phyloP scores from a whole-genome alignment of 2,888 invertebrate species.

The Philereme transversata region DNA sequence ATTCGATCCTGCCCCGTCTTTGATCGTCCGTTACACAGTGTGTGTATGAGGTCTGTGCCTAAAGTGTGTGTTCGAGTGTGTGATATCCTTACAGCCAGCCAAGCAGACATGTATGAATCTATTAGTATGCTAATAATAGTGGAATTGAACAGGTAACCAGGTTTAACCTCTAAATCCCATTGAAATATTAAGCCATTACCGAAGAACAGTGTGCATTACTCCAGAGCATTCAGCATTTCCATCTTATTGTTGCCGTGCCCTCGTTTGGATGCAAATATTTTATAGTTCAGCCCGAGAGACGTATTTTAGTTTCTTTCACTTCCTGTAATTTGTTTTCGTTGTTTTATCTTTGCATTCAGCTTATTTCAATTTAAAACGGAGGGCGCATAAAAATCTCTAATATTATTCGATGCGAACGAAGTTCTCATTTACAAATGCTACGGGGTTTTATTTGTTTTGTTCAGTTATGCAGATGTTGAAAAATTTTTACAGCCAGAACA shows the following conservation, averaged over 20 bases:
- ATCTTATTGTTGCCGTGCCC: slow-evolving; percentile 72
- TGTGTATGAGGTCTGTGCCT: no score
- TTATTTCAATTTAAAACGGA: slow-evolving; percentile 68
- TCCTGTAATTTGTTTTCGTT: slow-evolving; percentile 70
- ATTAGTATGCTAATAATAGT: slow-evolving; percentile 19
- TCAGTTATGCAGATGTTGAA: not conserved
- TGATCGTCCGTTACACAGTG: no score
- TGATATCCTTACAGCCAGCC: no score
- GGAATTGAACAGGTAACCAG: slow-evolving; percentile 43
- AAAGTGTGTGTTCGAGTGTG: no score
- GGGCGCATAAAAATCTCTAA: slow-evolving; percentile 56
- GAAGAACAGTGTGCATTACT: slow-evolving; percentile 61
- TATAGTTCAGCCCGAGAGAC: slow-evolving; percentile 67
- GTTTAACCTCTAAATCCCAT: slow-evolving; percentile 39
- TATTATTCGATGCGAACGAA: slow-evolving; percentile 45
- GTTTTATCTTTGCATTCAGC: slow-evolving; percentile 60
- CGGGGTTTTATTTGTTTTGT: not conserved
- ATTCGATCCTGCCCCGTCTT: no score
- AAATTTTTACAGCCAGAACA: not conserved
- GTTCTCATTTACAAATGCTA: slow-evolving; percentile 36
- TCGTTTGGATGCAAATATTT: slow-evolving; percentile 80
- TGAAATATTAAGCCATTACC: slow-evolving; percentile 55
- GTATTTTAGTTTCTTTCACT: slow-evolving; percentile 70
- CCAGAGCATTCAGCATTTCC: slow-evolving; percentile 66
- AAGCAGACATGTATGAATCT: no score